Base-by-base conservation (phyloP, 2,888 invertebrate species). In the Mimachlamys varia region DNA sequence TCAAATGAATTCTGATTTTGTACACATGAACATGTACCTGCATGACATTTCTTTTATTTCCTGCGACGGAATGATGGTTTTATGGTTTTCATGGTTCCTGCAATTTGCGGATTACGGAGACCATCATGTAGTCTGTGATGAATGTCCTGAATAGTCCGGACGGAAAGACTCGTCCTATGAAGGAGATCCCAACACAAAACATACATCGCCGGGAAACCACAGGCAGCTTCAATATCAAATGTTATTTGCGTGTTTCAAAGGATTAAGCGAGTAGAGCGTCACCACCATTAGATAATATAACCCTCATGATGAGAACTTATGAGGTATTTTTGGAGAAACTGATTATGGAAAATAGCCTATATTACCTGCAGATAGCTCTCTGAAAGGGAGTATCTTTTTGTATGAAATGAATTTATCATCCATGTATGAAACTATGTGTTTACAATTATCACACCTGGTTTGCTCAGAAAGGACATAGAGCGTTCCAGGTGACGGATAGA, bases 321-420 rank as follows among this genome's bases (percentile, higher is more conserved):
- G 76, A 76, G 76, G 76, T 76, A 76, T 76, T 76, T 76, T 76
- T 76, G 76, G 76, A 76, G 76, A 76, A 76, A 33, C 27, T 76
- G 76, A 76, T 76, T 76, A 76, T 76, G 33, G 76, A 76, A 76
- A 76, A 76, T 76, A 76, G 76, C 76, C 76, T 76, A 33, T 76
- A 76, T 76, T 76, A 76, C 76, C 33, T 27, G 76, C 76, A 76
- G 76, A 76, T 76, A 76, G 76, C 76, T 76, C 76, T 76, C 10
- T 76, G 76, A 76, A 76, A 76, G 33, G 76, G 76, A 76, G 76
- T 76, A 76, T 76, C 76, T 76, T 33, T 76, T 76, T 33, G 76
- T 33, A 76, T 76, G 76, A 76, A 76, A 76, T 76, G 76, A 76
- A 33, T 76, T 33, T 76, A 27, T 76, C 76, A 76, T 76, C 33